These are phyloP conservation scores for Nysson spinosus DNA, from an alignment of 2,888 invertebrate genomes.

Conservation along the genomic window DNA sequence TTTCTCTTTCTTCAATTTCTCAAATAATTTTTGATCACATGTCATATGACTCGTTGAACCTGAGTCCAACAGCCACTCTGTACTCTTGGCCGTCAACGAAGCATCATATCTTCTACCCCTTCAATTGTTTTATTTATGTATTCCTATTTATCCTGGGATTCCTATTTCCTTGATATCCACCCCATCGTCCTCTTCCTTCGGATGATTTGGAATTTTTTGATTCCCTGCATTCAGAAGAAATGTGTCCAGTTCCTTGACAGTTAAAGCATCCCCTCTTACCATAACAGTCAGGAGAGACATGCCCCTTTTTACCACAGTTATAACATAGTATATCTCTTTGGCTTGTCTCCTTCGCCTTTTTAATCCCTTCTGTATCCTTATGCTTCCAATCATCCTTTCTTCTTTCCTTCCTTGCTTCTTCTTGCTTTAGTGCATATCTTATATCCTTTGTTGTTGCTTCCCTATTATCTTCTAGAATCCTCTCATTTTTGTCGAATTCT, in stretches of 20 bases:
- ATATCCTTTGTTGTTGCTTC: slow-evolving; percentile 9
- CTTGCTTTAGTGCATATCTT: slow-evolving; percentile 12
- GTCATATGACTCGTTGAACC: slow-evolving; percentile 27
- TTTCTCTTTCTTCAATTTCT: not conserved
- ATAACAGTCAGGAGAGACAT: not conserved
- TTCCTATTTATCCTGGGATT: not conserved
- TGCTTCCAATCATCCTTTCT: slow-evolving; percentile 5
- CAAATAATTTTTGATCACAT: not conserved
- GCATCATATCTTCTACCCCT: no score
- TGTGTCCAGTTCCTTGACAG: slow-evolving; percentile 6
- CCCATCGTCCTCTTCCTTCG: not conserved
- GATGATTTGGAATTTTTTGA: not conserved
- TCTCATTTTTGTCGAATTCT: slow-evolving; percentile 7
- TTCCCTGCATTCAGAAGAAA: not conserved
- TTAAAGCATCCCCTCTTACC: not conserved
- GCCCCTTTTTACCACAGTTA: slow-evolving; percentile 12
- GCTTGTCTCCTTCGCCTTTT: not conserved
- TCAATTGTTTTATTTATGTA: not conserved
- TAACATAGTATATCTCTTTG: slow-evolving; percentile 3
- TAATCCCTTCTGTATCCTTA: slow-evolving; percentile 2
- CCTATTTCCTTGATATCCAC: not conserved
- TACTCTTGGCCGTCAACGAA: not conserved
- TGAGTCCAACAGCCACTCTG: slow-evolving; percentile 13
- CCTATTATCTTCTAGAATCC: not conserved
- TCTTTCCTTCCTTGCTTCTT: not conserved